Base-by-base conservation (phyloP, 2,888 invertebrate genomes). In the Strigamia transsilvanica region DNA sequence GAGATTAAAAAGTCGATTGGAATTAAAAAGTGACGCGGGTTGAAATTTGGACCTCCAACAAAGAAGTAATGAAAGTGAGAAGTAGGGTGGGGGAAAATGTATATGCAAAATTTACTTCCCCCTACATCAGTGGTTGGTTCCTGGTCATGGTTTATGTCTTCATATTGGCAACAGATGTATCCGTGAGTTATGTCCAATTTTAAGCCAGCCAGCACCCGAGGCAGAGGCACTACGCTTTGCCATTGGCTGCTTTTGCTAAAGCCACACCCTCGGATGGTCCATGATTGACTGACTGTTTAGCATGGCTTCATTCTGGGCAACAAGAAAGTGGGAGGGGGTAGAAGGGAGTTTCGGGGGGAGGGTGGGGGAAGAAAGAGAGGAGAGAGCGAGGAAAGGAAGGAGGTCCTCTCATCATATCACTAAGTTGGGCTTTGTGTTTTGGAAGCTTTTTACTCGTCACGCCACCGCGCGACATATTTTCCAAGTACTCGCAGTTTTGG, bases 101-200 rank as follows among this genome's bases (percentile, higher is more conserved):
- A 21, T 56, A 56, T 56, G 56, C 56, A 56, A 77, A 77, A 34
- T 77, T 77, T 41, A 79, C 38, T 42, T 42, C 79, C 79, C 79
- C 42, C 27, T n/a, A 41, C 41, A 79, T 41, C 38, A 79, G 79
- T 79, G 79, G 79, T 41, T 27, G 42, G 81, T 81, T 73, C 73
- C 41, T 81, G 81, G 73, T 73, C 81, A 81, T 81, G 81, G 81
- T 81, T 81, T 81, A 81, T 81, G 81, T 81, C 81, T 73, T 73
- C 81, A 81, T 81, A 81, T 81, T 81, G 81, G 81, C 81, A 81
- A 66, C 81, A 81, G 81, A 81, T 81, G 81, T 81, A 81, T 21
- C 73, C 73, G 38, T 81, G 73, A 81, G 73, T 81, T 81, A 81
- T 81, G 81, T 81, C 73, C 32, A 81, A 81, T 81, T 81, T 81